Evolutionary conservation across 1,140 invertebrate genomes (phyloP).

Genomic region (Ips nitidus): DNA sequence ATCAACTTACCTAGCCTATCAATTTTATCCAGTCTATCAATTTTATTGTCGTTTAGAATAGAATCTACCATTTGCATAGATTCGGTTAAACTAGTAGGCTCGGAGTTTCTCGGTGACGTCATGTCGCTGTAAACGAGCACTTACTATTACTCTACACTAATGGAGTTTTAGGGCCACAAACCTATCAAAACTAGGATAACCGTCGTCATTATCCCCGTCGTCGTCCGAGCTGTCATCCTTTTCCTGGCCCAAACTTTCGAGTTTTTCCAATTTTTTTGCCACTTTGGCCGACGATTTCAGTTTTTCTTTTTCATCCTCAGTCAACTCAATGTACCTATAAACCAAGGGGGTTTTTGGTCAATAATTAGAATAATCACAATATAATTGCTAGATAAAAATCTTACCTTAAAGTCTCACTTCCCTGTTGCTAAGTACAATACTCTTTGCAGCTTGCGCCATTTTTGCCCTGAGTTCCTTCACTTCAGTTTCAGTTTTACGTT

Average conservation of each 20-base stretch:
- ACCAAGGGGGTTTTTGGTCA: too few species aligned
- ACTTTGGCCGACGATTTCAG: conserved; percentile 90
- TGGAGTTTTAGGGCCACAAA: neutral
- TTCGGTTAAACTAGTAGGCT: conserved; percentile 86
- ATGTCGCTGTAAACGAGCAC: conserved; percentile 51
- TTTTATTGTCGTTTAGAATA: conserved; percentile 77
- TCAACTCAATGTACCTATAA: conserved; percentile 80
- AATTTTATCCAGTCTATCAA: conserved; percentile 84
- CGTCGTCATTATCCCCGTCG: conserved; percentile 70
- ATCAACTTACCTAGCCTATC: conserved; percentile 62
- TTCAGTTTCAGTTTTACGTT: conserved; percentile 87
- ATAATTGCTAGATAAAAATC: conserved; percentile 10
- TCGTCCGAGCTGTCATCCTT: conserved; percentile 49
- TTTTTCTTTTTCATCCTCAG: conserved; percentile 92
- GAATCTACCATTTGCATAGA: conserved; percentile 89
- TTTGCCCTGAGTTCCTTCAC: conserved; percentile 83
- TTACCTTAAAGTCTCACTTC: conserved; percentile 86
- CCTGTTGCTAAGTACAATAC: conserved; percentile 87
- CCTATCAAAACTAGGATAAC: conserved; percentile 72
- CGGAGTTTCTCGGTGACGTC: conserved; percentile 70
- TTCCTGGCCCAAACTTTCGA: conserved; percentile 74
- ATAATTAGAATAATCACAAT: conserved; percentile 7
- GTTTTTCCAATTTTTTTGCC: conserved; percentile 87
- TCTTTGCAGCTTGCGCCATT: conserved; percentile 77
- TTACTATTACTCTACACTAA: neutral